Base-by-base conservation (phyloP, 1,140 invertebrate species). In the Drosophila sp. region DNA sequence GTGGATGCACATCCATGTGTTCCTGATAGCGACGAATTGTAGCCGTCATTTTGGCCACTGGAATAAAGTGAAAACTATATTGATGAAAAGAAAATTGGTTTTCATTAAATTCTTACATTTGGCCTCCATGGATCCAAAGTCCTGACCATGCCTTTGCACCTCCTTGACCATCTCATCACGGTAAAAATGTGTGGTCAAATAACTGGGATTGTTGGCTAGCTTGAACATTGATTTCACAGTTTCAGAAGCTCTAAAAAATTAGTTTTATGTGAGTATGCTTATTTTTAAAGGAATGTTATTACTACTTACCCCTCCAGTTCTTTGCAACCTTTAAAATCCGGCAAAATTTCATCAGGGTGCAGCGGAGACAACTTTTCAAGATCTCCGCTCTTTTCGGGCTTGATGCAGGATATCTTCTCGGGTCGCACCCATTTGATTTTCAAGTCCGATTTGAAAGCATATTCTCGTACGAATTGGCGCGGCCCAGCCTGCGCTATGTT, bases 341-440 rank as follows among this genome's bases (percentile, higher is more conserved):
- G 35, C 30, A 91, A 66, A 41, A 89, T 66, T 41, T 93, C 89
- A 3, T 90, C 90, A 47, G 91, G 60, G 56, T 93, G 91, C 5
- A 94, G 60, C 3, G 92, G 57, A 2, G 93, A 73, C 40, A 93
- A 56, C 38, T 93, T 69, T 47, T 90, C 86, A 4, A 93, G 77
- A 90, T 95, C 95, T 4, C 95, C 95, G 65, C 93, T 94, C 81
- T 94, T 94, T 71, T 92, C 89, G 1, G 94, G 93, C 66, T 93
- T 91, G 54, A 87, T 91, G 65, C 92, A 93, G 0, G 93, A 81
- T 60, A 94, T 92, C 90, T 94, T 94, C 68, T 93, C 92, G 1
- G 95, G 95, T 33, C 93, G 91, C 8, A 93, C 90, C 95, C 95
- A 95, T 93, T 94, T 94, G 33, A 95, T 94, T 87, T 94, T 94